phyloP scores from a whole-genome alignment of 2,797 vertebrate genomes.

The Trichosurus vulpecula region DNA sequence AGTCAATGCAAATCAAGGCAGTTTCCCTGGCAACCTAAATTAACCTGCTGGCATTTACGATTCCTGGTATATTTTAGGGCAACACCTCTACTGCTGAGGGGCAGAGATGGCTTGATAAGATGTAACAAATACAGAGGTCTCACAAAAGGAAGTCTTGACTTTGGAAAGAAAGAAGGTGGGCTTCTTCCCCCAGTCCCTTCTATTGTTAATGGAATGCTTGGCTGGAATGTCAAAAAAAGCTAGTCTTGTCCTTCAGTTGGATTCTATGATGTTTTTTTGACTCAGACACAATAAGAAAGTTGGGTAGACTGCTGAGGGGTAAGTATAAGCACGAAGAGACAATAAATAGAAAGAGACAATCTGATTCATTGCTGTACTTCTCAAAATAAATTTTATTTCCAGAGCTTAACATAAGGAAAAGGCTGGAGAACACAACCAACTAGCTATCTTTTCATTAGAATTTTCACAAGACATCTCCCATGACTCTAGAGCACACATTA shows the following conservation, averaged over 20 bases:
- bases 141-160: conserved; percentile 37
- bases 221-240: background rate
- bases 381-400: background rate
- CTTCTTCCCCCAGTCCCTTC: background rate
- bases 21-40: conserved; percentile 65
- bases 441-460: background rate
- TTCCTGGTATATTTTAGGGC: conserved; percentile 32
- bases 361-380: background rate
- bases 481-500: background rate
- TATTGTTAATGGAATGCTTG: background rate
- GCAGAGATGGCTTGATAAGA: conserved; percentile 26
- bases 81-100: conserved; percentile 12
- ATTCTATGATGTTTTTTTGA: background rate
- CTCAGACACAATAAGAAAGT: background rate
- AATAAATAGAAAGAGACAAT: conserved; percentile 9
- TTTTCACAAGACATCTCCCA: background rate
- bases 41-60: conserved; percentile 26
- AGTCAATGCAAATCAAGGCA: conserved; percentile 54
- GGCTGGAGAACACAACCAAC: background rate
- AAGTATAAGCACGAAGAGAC: background rate
- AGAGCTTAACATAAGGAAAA: background rate
- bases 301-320: background rate
- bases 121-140: background rate
- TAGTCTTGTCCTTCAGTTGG: background rate
- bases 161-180: background rate